phyloP scores from a whole-genome alignment of 2,797 vertebrate species.

The Scyliorhinus canicula region DNA sequence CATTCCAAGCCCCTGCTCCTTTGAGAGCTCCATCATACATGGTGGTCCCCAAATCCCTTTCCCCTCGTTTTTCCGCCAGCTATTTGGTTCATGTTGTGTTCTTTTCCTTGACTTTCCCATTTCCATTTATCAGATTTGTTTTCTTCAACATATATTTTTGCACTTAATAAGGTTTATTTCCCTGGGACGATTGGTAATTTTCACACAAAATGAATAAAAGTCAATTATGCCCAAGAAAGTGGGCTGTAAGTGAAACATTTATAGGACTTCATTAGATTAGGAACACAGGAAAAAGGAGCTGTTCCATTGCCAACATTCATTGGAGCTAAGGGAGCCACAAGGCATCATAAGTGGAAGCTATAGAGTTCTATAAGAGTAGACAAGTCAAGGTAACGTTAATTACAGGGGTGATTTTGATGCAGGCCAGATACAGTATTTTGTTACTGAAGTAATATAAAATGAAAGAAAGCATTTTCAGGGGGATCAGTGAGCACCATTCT shows the following conservation, averaged over 20 bases:
- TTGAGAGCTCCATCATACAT: no score
- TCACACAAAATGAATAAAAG: not conserved
- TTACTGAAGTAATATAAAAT: not conserved
- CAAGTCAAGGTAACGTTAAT: not conserved
- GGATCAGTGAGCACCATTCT: not conserved
- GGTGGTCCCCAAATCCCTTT: not conserved
- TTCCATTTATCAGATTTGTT: conserved; percentile 50
- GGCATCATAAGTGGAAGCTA: not conserved
- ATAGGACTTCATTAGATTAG: conserved; percentile 1
- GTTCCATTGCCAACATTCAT: not conserved
- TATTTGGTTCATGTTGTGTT: conserved; percentile 45
- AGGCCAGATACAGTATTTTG: not conserved
- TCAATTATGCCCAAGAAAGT: not conserved
- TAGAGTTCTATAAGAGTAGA: not conserved
- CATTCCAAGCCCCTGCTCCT: no score
- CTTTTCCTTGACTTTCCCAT: conserved; percentile 46
- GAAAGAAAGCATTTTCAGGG: not conserved
- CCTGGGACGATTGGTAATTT: not conserved
- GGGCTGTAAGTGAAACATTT: not conserved
- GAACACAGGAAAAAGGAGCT: not conserved
- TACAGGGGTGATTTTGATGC: not conserved
- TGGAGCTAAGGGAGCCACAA: conserved; percentile 1
- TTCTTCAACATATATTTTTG: conserved; percentile 49
- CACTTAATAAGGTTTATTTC: not conserved
- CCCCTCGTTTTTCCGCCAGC: conserved; percentile 41